Evolutionary conservation across 2,888 invertebrate genomes (phyloP), one percentile per base, ranked within the genome.

Genomic region (Tetragonula carbonaria): DNA sequence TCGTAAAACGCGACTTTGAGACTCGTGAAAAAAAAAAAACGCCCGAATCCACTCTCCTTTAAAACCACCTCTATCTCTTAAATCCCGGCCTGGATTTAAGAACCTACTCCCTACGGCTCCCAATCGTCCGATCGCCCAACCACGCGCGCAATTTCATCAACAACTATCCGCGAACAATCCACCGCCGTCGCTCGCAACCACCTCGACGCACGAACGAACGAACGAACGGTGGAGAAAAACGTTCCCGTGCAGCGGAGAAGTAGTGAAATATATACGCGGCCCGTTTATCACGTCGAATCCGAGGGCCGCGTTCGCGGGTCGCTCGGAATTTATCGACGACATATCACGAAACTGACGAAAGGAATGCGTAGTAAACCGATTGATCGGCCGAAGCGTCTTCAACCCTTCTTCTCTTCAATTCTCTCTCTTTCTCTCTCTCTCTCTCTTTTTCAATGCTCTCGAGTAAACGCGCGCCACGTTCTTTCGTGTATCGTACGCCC

Each of bases 301-400:
- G 57, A 83, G 59, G 63, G 59, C 33, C 33, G 33, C 65, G 66
- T 65, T n/a, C 74, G 67, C 74, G 45, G 71, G 53, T 53, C 78
- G 72, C 18, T 18, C 16, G 79, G 73, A 77, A 82, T 85, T 77
- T 84, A 84, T 78, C 77, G 72, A 38, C 84, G 75, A 79, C 74
- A 79, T 85, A 79, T 84, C 73, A n/a, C n/a, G 57, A n/a, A 21
- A 59, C 57, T n/a, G 14, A 50, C 4, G 50, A 18, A 33, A 28
- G 66, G 18, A 23, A 75, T 76, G 80, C 77, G 80, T 80, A 68
- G 80, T 80, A 73, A 67, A 74, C 80, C 72, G 75, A 78, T 67
- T 74, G 84, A 84, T 85, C 85, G 75, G 57, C 33, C 45, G 62
- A 57, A 38, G 6, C 38, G 38, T 38, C n/a, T 33, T 13, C 50